These are phyloP conservation scores for Stercorarius parasiticus DNA, from an alignment of 2,113 vertebrate species.

Conservation along the genomic window DNA sequence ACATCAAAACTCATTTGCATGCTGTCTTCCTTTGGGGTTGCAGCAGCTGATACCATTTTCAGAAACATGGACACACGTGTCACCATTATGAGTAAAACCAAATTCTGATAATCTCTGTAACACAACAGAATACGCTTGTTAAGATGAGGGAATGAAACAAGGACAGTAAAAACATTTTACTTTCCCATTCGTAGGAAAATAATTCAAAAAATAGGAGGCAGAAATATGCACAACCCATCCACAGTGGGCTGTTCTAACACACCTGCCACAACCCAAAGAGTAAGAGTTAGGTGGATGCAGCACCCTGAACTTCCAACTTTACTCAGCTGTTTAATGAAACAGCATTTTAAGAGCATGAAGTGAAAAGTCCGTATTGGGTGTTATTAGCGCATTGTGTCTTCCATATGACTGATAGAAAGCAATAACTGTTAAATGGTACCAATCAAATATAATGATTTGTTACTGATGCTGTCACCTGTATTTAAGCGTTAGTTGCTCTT, in stretches of 20 bases:
- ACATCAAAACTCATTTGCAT: background rate
- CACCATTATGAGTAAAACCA: background rate
- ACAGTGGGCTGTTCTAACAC: background rate
- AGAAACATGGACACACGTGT: background rate
- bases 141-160: background rate
- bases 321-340: background rate
- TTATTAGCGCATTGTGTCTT: background rate
- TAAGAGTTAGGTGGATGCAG: background rate
- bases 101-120: background rate
- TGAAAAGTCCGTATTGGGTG: background rate
- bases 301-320: background rate
- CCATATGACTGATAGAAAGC: background rate
- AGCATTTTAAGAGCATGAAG: background rate
- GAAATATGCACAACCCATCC: background rate
- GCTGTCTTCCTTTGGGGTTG: background rate
- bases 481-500: background rate
- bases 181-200: background rate
- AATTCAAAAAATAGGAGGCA: background rate
- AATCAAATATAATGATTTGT: background rate
- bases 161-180: background rate
- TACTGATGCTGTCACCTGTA: background rate
- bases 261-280: background rate
- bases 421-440: conserved; percentile 23
- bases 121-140: background rate
- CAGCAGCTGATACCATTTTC: background rate